Evolutionary conservation across 1,140 invertebrate genomes (phyloP).

Genomic region (Drosophila guanche): DNA sequence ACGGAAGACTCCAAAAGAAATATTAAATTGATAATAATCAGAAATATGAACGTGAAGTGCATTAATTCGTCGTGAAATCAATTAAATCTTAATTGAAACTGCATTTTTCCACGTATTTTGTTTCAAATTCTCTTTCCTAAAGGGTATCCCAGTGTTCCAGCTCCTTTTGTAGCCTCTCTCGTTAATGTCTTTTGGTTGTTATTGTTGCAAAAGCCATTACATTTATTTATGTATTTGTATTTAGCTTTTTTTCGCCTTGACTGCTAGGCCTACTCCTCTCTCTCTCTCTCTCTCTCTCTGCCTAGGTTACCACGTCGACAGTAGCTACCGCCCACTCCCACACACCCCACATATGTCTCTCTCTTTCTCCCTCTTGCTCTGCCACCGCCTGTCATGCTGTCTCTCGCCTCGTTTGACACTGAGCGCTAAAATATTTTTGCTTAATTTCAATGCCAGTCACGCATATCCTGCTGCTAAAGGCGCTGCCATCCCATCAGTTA

Average conservation of each 20-base stretch:
- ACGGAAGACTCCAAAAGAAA: neutral
- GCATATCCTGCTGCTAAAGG: constrained; percentile 71
- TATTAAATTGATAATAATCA: neutral
- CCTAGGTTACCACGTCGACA: constrained; percentile 51
- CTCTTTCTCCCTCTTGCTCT: too few relatives aligned
- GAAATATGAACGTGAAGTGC: neutral
- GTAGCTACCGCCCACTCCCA: neutral
- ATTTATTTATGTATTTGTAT: constrained; percentile 73
- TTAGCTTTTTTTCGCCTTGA: constrained; percentile 18
- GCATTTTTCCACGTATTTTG: too few relatives aligned
- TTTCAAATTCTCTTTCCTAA: neutral
- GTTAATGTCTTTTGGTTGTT: constrained; percentile 38
- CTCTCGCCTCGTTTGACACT: constrained; percentile 70
- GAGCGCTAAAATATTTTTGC: constrained; percentile 58
- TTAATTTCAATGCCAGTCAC: constrained; percentile 79
- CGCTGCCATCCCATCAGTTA: neutral
- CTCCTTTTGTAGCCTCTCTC: neutral
- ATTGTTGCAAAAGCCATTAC: constrained; percentile 62
- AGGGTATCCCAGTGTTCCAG: neutral
- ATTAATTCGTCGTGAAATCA: too few relatives aligned
- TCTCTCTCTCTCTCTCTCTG: neutral
- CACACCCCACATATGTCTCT: neutral
- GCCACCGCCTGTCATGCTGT: constrained; percentile 14
- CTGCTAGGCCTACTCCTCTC: constrained; percentile 19
- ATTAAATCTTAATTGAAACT: too few relatives aligned